These are phyloP conservation scores for Drosophila imparisetae DNA, from an alignment of 2,888 invertebrate species.

Conservation along the genomic window DNA sequence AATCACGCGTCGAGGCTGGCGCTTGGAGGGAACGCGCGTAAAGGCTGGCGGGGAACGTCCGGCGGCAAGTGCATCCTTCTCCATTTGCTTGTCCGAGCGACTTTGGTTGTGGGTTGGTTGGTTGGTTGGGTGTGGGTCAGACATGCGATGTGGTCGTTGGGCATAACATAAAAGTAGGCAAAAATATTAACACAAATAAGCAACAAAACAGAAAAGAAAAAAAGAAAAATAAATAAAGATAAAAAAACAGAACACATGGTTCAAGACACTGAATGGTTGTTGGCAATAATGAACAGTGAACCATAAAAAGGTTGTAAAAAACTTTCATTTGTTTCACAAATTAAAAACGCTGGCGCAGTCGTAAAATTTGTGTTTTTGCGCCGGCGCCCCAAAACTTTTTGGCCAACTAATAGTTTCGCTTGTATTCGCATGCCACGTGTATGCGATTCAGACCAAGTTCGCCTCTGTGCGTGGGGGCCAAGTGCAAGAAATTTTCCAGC, in stretches of 20 bases:
- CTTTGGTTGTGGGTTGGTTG: conserved; percentile 52
- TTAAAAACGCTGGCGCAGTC: conserved; percentile 65
- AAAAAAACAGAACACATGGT: conserved; percentile 26
- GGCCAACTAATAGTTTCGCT: conserved; percentile 61
- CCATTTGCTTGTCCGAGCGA: conserved; percentile 72
- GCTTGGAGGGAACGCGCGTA: conserved; percentile 91
- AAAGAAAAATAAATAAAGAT: conserved; percentile 11
- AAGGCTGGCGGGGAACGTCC: conserved; percentile 89
- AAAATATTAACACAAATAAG: conserved; percentile 69
- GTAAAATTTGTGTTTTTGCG: conserved; percentile 56
- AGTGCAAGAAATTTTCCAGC: conserved; percentile 68
- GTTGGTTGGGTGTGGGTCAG: conserved; percentile 50
- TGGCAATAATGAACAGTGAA: conserved; percentile 74
- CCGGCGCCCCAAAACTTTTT: conserved; percentile 66
- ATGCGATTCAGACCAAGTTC: conserved; percentile 61
- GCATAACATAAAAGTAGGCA: conserved; percentile 78
- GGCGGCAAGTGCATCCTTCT: conserved; percentile 84
- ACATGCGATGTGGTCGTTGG: conserved; percentile 59
- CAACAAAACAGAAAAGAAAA: conserved; percentile 26
- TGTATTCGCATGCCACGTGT: conserved; percentile 66
- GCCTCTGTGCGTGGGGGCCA: conserved; percentile 14
- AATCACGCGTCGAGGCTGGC: conserved; percentile 89
- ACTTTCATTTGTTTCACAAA: conserved; percentile 79
- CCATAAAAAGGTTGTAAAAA: conserved; percentile 80
- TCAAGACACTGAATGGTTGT: conserved; percentile 60